These are phyloP conservation scores for Synergus umbraculus DNA, from an alignment of 2,888 invertebrate species.

Conservation along the genomic window DNA sequence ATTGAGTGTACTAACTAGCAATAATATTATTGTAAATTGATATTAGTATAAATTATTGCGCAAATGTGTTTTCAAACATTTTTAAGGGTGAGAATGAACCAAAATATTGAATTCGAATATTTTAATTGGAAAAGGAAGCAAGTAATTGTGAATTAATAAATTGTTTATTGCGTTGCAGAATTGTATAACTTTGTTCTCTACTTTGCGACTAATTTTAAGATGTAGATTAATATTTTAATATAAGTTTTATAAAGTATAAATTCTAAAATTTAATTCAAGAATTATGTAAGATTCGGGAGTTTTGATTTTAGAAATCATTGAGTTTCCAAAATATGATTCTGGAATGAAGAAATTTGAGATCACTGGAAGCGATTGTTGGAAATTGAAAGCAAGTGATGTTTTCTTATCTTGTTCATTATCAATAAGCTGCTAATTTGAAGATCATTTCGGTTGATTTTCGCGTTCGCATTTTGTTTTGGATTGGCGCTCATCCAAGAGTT, in stretches of 20 bases:
- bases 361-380: background rate
- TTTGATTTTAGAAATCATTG: background rate
- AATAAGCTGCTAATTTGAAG: conserved; percentile 69
- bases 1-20: background rate
- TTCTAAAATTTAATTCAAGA: too few species aligned
- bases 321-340: background rate
- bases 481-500: conserved; percentile 71
- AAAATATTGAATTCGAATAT: background rate
- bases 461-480: conserved; percentile 50
- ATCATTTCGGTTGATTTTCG: conserved; percentile 60
- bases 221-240: background rate
- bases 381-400: background rate
- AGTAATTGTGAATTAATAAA: background rate
- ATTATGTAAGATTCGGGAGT: background rate
- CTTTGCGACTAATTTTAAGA: background rate
- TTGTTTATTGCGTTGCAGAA: background rate
- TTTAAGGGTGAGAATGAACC: background rate
- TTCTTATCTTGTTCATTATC: conserved; percentile 62
- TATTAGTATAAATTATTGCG: too few species aligned
- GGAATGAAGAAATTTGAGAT: background rate
- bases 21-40: conserved; percentile 1
- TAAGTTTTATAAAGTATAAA: background rate
- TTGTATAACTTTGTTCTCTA: background rate
- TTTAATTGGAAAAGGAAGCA: background rate
- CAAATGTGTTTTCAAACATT: background rate